Percentiles rank a stretch among this genome's conserved stretches.
These are phyloP conservation scores for Sceloporus tristichus DNA, from an alignment of 2,113 vertebrate species.

Conservation along the genomic window DNA sequence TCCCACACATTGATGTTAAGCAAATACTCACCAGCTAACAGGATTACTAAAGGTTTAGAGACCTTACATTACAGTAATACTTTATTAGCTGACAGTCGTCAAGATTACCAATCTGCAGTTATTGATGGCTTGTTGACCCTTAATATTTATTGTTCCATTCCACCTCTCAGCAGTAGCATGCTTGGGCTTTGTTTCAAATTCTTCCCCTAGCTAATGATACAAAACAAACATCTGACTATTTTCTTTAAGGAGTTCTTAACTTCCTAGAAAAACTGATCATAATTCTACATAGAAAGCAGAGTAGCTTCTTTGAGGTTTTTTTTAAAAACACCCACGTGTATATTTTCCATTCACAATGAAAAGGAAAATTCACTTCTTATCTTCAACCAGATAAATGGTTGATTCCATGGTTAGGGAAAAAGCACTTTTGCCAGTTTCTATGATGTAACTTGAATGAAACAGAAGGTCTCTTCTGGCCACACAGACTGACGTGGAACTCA, in stretches of 20 bases:
- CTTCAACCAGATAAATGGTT: conserved; percentile 6
- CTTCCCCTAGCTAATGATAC: conserved; percentile 62
- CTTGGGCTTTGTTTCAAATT: conserved; percentile 55
- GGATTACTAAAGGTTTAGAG: not conserved
- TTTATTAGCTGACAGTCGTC: conserved; percentile 12
- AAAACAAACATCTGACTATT: conserved; percentile 57
- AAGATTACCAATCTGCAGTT: conserved; percentile 6
- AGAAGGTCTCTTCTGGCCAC: not conserved
- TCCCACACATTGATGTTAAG: conserved; percentile 41
- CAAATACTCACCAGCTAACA: conserved; percentile 34
- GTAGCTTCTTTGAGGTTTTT: not conserved
- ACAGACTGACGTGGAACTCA: not conserved
- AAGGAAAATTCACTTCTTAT: conserved; percentile 39
- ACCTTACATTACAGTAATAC: conserved; percentile 17
- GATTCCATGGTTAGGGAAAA: conserved; percentile 34
- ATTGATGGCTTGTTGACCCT: conserved; percentile 23
- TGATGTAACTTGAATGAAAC: conserved; percentile 31
- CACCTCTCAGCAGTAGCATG: conserved; percentile 36
- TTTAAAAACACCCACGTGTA: conserved; percentile 35
- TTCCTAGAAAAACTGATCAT: conserved; percentile 71
- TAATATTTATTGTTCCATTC: conserved; percentile 58
- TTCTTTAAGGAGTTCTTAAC: conserved; percentile 62
- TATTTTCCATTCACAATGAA: conserved; percentile 44
- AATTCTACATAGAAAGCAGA: conserved; percentile 61
- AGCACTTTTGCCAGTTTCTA: conserved; percentile 15